phyloP scores from a whole-genome alignment of 1,140 invertebrate genomes.

The Drosophila takahashii region DNA sequence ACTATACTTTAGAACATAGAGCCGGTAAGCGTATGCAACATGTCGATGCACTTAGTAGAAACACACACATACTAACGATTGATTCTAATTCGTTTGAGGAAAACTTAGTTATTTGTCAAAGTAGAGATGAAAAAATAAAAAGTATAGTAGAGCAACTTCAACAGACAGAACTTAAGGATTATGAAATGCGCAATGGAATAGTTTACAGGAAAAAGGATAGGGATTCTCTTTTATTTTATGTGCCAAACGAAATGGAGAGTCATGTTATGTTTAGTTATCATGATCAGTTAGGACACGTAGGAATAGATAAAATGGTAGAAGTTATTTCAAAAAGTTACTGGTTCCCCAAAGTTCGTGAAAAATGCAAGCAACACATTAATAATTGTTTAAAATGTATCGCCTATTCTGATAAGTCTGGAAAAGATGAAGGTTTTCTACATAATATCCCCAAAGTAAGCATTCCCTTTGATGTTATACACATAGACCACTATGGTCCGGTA shows the following conservation, averaged over 20 bases:
- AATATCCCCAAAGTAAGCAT: too few species aligned
- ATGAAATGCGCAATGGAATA: neutral
- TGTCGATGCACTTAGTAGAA: slow-evolving; percentile 5
- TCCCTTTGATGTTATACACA: too few species aligned
- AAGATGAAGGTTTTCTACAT: too few species aligned
- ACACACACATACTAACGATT: slow-evolving; percentile 3
- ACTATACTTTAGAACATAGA: neutral
- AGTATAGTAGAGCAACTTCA: neutral
- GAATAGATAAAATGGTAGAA: slow-evolving; percentile 4
- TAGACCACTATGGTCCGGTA: too few species aligned
- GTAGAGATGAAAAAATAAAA: neutral
- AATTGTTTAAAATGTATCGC: too few species aligned
- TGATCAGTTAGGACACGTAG: slow-evolving; percentile 1
- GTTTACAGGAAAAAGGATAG: neutral
- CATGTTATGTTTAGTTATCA: slow-evolving; percentile 12
- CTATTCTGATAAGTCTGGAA: too few species aligned
- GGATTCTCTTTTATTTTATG: neutral
- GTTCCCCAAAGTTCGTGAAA: too few species aligned
- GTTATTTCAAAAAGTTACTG: too few species aligned
- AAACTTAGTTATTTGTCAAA: slow-evolving; percentile 1
- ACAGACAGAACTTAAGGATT: too few species aligned
- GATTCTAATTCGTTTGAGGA: slow-evolving; percentile 7
- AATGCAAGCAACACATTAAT: too few species aligned
- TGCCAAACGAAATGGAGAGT: slow-evolving; percentile 1
- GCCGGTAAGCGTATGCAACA: slow-evolving; percentile 6